Base-by-base conservation (phyloP, 2,888 invertebrate species). In the Ectemnius cavifrons region DNA sequence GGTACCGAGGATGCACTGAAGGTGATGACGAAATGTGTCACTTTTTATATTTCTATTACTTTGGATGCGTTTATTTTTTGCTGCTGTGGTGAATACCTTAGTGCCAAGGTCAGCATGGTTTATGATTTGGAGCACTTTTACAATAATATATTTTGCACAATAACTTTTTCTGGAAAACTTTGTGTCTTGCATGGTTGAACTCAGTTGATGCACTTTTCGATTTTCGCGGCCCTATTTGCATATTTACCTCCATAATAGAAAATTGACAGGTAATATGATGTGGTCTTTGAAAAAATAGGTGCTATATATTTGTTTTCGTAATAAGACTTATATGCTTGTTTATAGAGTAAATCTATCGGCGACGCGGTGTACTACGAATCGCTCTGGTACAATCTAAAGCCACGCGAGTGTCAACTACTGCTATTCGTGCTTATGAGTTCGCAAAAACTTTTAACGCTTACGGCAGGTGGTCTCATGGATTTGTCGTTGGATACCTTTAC, bases 41-140 rank as follows among this genome's bases (percentile, higher is more conserved):
- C 81, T 6, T 80, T 81, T 73, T 78, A 81, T 6, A n/a, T 69
- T 47, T 71, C 72, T 2, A 81, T 80, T n/a, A 60, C 68, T 14
- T 45, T 69, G 49, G 83, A 83, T 28, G 80, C 76, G 1, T 78
- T 82, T 18, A 62, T 77, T 47, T 82, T 81, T 60, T 84, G 84
- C 37, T 66, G 68, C 16, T 71, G 63, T 13, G 85, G 85, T 20
- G 84, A 84, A 59, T 84, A 85, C 59, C 75, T 84, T 2, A 82
- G 78, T 13, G 70, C 4, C 23, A 78, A 85, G 77, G 84, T 84
- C 56, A 49, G 77, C 60, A 61, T 4, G 13, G 27, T 20, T 37
- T 37, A 37, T 37, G 37, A 37, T 37, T 37, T 37, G 4, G 28
- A 18, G 18, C 47, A 52, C 8, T 56, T 45, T 37, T 28, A n/a